A percentile compares a stretch with the other conserved stretches of the same genome.
These are phyloP conservation scores for Trichopria drosophilae DNA, from an alignment of 2,888 invertebrate species.

Conservation along the genomic window DNA sequence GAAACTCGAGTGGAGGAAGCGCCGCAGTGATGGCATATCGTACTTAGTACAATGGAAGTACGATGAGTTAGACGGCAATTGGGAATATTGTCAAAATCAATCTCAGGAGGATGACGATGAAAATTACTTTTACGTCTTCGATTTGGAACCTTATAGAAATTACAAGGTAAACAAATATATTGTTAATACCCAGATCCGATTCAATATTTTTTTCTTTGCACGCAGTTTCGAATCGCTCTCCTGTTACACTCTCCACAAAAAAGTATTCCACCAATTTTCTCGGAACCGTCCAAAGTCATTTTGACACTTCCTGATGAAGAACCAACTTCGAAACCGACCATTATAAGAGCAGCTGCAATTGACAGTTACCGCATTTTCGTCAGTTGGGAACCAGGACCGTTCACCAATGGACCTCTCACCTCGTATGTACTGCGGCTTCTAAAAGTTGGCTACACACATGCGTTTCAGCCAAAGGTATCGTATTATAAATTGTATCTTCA, in stretches of 20 bases:
- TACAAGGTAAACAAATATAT: conserved; percentile 72
- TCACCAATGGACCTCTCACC: conserved; percentile 84
- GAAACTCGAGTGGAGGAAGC: conserved; percentile 73
- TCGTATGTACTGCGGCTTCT: conserved; percentile 78
- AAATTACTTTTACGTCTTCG: conserved; percentile 74
- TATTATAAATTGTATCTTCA: conserved; percentile 7
- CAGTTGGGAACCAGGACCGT: conserved; percentile 85
- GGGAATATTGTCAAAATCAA: conserved; percentile 81
- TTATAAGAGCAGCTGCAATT: conserved; percentile 76
- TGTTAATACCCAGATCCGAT: not conserved
- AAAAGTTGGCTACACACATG: conserved; percentile 61
- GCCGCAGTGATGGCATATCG: conserved; percentile 61
- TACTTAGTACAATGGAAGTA: conserved; percentile 76
- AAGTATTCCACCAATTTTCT: conserved; percentile 70
- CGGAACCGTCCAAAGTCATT: conserved; percentile 76
- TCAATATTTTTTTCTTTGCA: conserved; percentile 24
- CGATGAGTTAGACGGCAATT: conserved; percentile 67
- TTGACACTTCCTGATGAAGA: conserved; percentile 73
- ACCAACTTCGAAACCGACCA: conserved; percentile 75
- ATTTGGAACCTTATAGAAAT: conserved; percentile 84
- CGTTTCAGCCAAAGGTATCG: conserved; percentile 68
- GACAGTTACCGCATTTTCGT: conserved; percentile 83
- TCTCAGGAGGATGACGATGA: conserved; percentile 69
- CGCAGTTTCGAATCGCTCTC: conserved; percentile 86
- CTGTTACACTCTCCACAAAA: conserved; percentile 68